Base-by-base conservation (phyloP, 2,113 vertebrate species). In the Grus americana region DNA sequence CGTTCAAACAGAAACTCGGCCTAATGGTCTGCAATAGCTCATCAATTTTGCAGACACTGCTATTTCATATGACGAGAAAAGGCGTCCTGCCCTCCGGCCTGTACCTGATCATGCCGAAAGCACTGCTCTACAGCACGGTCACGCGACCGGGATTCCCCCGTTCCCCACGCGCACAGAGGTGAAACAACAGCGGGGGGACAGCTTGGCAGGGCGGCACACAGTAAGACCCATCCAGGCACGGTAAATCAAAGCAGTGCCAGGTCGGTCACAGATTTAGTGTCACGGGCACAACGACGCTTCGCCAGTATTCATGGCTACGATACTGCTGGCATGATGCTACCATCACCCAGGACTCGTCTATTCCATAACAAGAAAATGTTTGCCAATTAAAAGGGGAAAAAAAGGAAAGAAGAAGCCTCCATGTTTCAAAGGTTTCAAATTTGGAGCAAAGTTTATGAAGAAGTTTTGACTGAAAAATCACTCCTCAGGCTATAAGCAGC, bases 261-360 rank as follows among this genome's bases (percentile, higher is more conserved):
- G 30, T 65, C 65, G 76, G 34, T 4, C 38, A 58, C 2, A 58
- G 13, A 62, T 67, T 36, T 54, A 46, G 3, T 13, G 44, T 23
- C 29, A 15, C 0, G 1, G 34, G 5, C 7, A 4, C 23, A 18
- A 42, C 7, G 72, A 42, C 8, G 72, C 19, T 36, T 68, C 1
- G 52, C 4, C 44, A 15, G 2, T 46, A 42, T 83, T 79, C 42
- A 52, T 27, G 57, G 6, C 54, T 61, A 29, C 15, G 22, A 49
- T 57, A 54, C 30, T 58, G 26, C 9, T 24, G 44, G 9, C 19
- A 15, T 22, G 34, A 70, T 66, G 38, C 6, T 68, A 23, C 4
- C 24, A 70, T 30, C 46, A 40, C 11, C 75, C 34, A 18, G 34
- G 5, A 54, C 11, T 26, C 0, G 0, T 24, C 44, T 38, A 38